Conservation (phyloP, 2,797 vertebrate genomes). For the Anguilla marmorata region DNA sequence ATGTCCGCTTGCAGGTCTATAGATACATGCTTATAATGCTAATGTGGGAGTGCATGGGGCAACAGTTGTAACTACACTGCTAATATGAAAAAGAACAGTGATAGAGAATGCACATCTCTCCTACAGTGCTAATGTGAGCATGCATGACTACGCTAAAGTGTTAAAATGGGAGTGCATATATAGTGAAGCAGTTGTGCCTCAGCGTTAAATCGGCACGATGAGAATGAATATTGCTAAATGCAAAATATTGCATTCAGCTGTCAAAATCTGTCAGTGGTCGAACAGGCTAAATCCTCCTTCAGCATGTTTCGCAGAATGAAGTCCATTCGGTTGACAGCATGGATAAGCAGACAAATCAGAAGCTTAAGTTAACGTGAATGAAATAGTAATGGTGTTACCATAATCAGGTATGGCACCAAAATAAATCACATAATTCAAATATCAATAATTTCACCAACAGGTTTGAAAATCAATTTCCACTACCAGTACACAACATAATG, state of each 20-base stretch:
- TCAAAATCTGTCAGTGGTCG: background rate
- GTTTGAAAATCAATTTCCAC: background rate
- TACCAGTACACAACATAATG: background rate
- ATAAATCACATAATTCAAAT: background rate
- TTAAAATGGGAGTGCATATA: too few species aligned
- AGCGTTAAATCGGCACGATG: too few species aligned
- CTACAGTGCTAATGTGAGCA: too few species aligned
- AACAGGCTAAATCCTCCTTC: background rate
- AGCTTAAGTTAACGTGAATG: background rate
- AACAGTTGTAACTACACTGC: background rate
- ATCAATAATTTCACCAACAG: background rate
- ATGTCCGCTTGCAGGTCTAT: too few species aligned
- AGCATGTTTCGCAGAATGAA: constrained; percentile 11
- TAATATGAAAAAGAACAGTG: background rate
- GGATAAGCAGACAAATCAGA: background rate
- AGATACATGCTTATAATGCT: background rate
- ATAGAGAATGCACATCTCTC: background rate
- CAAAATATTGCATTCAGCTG: background rate
- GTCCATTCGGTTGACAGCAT: background rate
- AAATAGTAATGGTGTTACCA: background rate
- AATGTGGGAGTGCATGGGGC: background rate
- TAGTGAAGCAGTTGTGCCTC: background rate
- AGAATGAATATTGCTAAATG: too few species aligned
- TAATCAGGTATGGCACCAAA: background rate
- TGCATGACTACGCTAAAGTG: too few species aligned